A percentile compares a stretch with the other conserved stretches of the same genome.
phyloP scores from a whole-genome alignment of 2,797 vertebrate genomes.

The Syngnathus acus region DNA sequence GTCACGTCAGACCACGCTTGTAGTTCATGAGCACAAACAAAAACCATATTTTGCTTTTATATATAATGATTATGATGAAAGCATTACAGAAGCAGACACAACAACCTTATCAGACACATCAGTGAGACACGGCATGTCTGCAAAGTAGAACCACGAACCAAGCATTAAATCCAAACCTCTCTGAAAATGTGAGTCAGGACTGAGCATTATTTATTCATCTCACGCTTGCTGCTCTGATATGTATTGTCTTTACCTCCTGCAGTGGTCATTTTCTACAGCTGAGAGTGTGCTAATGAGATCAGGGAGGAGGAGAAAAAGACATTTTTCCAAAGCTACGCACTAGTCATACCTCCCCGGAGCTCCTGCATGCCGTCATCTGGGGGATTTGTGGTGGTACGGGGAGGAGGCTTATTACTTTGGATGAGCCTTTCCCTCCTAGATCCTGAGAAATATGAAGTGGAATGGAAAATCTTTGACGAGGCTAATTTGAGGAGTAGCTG shows the following conservation, averaged over 20 bases:
- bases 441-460: constrained; percentile 18
- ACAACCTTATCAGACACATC: constrained; percentile 26
- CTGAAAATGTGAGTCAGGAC: constrained; percentile 15
- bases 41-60: not conserved
- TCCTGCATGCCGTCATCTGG: constrained; percentile 43
- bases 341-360: constrained; percentile 52
- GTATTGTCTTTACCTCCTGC: constrained; percentile 38
- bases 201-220: constrained; percentile 10
- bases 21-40: constrained; percentile 5
- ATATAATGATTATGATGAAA: not conserved
- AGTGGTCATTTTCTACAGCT: constrained; percentile 36
- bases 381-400: constrained; percentile 38
- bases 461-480: constrained; percentile 1
- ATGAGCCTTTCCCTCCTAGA: constrained; percentile 32
- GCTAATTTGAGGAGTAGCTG: not conserved
- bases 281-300: constrained; percentile 45
- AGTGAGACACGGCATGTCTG: constrained; percentile 17
- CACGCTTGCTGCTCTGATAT: constrained; percentile 5
- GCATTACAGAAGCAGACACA: constrained; percentile 33
- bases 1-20: too few relatives aligned
- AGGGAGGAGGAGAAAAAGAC: constrained; percentile 44
- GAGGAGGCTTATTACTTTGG: constrained; percentile 35
- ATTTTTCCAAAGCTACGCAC: constrained; percentile 46
- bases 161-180: not conserved
- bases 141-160: not conserved